A percentile compares a stretch with the other conserved stretches of the same genome.
Evolutionary conservation across 2,797 vertebrate species (phyloP).

Genomic region (Otus scops): DNA sequence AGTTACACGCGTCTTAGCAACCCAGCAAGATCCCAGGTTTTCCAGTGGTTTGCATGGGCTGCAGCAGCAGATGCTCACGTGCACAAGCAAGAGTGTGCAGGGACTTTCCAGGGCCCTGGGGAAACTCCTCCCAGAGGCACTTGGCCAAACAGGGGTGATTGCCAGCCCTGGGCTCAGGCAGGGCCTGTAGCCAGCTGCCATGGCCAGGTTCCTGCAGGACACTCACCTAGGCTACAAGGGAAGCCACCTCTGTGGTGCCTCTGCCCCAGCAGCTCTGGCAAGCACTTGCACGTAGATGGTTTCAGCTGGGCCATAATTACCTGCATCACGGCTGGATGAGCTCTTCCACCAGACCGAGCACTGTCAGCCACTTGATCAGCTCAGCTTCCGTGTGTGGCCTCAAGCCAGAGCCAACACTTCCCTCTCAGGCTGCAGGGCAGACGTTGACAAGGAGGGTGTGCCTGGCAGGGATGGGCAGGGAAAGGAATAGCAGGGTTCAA

Average conservation of each 20-base stretch:
- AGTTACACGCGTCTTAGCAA: not conserved
- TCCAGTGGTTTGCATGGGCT: not conserved
- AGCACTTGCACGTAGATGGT: fast-evolving
- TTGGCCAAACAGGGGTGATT: not conserved
- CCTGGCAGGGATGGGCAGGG: not conserved
- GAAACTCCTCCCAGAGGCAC: not conserved
- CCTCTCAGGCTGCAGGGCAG: not conserved
- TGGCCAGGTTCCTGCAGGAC: not conserved
- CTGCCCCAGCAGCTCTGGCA: not conserved
- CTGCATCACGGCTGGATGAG: not conserved
- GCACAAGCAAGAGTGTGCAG: not conserved
- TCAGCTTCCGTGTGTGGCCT: not conserved
- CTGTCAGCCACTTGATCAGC: not conserved
- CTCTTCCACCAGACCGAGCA: not conserved
- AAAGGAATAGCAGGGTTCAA: not conserved
- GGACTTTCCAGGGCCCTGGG: not conserved
- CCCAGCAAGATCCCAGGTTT: not conserved
- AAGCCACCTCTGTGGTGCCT: fast-evolving
- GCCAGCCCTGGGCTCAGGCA: not conserved
- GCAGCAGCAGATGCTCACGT: not conserved
- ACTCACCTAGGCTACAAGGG: not conserved
- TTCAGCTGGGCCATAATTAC: not conserved
- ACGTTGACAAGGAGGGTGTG: not conserved
- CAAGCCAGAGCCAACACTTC: not conserved
- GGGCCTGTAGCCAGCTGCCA: fast-evolving